Base-by-base conservation (phyloP, 1,140 invertebrate species). In the Drosophila ficusphila region DNA sequence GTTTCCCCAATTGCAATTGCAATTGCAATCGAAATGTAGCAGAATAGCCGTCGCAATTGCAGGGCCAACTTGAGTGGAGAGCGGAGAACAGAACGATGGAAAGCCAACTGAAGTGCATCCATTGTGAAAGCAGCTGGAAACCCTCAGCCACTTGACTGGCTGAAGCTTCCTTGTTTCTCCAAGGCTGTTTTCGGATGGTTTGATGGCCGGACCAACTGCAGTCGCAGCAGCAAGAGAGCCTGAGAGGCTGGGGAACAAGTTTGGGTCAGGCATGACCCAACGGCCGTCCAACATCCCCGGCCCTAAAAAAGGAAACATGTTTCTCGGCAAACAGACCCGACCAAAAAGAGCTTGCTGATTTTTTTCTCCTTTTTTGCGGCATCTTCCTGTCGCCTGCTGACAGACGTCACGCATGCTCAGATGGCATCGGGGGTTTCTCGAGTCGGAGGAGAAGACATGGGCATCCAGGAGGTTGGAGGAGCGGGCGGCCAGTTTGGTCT, bases 291-390 rank as follows among this genome's bases (percentile, higher is more conserved):
- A 51, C 42, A 49, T 23, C 7, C 11, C 11, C 34, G 51, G 36
- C 39, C 52, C 79, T 75, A 48, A 65, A 86, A 85, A 86, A 67
- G 81, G 64, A 77, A 86, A 86, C 81, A 77, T 81, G 81, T 88
- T 88, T 88, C 38, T 76, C 23, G 41, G 42, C 60, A 54, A 76
- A 58, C 52, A 76, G 23, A 65, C 61, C 39, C 47, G 49, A 16
- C 49, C 14, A 27, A 29, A 29, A 49, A 51, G 41, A 36, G 64
- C 25, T 64, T 47, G 39, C 70, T 47, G 39, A 39, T 54, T 58
- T 25, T 25, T 42, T 19, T 42, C 52, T 34, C 42, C 47, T 58
- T 62, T 68, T 81, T 21, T 65, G 53, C 38, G 76, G 61, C 76
- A 79, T 67, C 76, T 74, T 79, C 68, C 61, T 58, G 67, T 58